Base-by-base conservation (phyloP, 2,888 invertebrate species). In the Willowsia nigromaculata region DNA sequence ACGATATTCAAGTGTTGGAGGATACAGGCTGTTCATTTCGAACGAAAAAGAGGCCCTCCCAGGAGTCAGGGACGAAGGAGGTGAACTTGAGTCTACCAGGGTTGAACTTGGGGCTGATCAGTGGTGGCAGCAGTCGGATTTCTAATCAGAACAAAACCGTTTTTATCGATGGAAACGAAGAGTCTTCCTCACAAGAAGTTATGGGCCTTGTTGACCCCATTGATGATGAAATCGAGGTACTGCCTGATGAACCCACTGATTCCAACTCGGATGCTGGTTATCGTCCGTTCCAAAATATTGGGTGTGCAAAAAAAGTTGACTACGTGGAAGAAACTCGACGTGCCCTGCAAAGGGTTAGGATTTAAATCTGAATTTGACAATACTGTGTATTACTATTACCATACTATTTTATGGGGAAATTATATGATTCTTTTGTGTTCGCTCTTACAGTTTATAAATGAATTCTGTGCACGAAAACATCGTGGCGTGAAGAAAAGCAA, bases 1-100 rank as follows among this genome's bases (percentile, higher is more conserved):
- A 59, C 30, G 81, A 82, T 1, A 40, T 82, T 22, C 62, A 82
- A 40, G 81, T 82, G n/a, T n/a, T 65, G 7, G 33, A 65, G n/a
- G 65, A 65, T 59, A 6, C 11, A 3, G 27, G 59, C 1, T 4
- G 6, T 25, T 2, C 59, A 15, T 15, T 65, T 4, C 7, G 59
- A 25, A 6, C 7, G n/a, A 65, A n/a, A n/a, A 65, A 33, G n/a
- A 65, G n/a, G 65, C 15, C 15, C 1, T 65, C 15, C 5, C 65
- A 65, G n/a, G 65, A 65, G 2, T n/a, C 1, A 33, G 33, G 33
- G 0, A 65, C 11, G 33, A 15, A 7, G 15, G 65, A 30, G n/a
- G 65, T 65, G 4, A 65, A 65, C 7, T 5, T 65, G 15, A 33
- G 33, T 33, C 4, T 65, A 15, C 65, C 65, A n/a, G 65, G 30